Percentiles rank a stretch among this genome's conserved stretches.
phyloP scores from a whole-genome alignment of 2,113 vertebrate genomes.

The Eulemur macaco region DNA sequence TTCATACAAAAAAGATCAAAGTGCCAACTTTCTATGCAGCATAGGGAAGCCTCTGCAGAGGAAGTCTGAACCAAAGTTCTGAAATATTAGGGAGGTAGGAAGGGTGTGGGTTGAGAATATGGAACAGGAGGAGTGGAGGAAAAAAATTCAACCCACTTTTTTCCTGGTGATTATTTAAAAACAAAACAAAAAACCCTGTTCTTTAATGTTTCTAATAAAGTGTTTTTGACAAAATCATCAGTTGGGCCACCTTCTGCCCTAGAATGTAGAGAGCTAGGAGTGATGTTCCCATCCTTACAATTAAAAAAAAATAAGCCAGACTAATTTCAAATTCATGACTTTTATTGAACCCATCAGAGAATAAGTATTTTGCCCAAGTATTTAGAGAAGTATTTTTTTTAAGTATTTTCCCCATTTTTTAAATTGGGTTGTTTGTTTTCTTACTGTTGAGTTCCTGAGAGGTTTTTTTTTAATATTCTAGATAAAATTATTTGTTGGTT shows the following conservation, averaged over 20 bases:
- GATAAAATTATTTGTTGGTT: neutral
- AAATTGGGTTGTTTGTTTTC: neutral
- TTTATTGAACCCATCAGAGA: neutral
- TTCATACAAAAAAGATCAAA: constrained; percentile 42
- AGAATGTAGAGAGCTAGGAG: neutral
- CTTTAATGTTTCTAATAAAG: constrained; percentile 22
- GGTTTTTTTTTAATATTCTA: neutral
- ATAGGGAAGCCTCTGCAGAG: constrained; percentile 7
- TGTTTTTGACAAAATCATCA: constrained; percentile 17
- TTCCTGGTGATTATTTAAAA: constrained; percentile 35
- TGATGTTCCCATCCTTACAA: neutral
- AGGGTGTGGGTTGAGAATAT: neutral
- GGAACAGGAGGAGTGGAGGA: neutral
- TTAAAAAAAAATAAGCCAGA: neutral
- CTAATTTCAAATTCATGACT: constrained; percentile 2
- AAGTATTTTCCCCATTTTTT: constrained; percentile 16
- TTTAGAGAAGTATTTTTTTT: constrained; percentile 39
- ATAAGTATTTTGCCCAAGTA: constrained; percentile 7
- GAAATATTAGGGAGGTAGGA: neutral
- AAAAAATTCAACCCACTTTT: neutral
- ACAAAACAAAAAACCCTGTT: neutral
- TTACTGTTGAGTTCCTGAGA: neutral
- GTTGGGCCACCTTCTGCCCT: neutral
- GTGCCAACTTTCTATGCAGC: neutral
- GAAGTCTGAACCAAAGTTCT: constrained; percentile 42